Conservation (phyloP, 2,113 vertebrate species). For the Cyprinodon brontotheroides region DNA sequence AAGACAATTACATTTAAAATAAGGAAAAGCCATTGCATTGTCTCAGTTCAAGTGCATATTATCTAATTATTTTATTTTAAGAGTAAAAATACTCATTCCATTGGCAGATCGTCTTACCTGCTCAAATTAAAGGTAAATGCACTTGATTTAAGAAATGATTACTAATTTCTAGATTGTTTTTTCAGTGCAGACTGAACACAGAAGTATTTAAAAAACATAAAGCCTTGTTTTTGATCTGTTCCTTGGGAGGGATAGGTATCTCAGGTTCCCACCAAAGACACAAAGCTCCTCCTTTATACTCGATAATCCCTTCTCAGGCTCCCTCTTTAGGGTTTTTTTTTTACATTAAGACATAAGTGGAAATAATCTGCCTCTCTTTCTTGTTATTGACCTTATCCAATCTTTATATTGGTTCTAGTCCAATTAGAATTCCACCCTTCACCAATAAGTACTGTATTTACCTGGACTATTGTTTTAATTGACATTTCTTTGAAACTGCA, state of each 20-base stretch:
- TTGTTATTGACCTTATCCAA: constrained; percentile 12
- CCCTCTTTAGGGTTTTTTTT: not conserved
- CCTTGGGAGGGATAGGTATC: not conserved
- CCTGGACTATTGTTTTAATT: not conserved
- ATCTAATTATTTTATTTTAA: too few species aligned
- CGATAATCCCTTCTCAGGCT: constrained; percentile 17
- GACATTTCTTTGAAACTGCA: not conserved
- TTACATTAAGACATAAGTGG: constrained; percentile 30
- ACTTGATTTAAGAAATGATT: too few species aligned
- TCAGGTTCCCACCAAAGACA: constrained; percentile 36
- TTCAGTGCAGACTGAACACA: not conserved
- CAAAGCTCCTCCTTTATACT: not conserved
- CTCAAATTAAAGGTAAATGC: too few species aligned
- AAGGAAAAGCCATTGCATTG: too few species aligned
- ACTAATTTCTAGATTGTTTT: too few species aligned
- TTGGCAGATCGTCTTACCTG: too few species aligned
- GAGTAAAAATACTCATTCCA: too few species aligned
- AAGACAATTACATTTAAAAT: too few species aligned
- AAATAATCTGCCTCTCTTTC: constrained; percentile 3
- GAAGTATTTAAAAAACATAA: not conserved
- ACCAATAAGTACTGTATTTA: not conserved
- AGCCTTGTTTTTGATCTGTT: not conserved
- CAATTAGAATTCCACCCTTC: not conserved
- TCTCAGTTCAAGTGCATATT: too few species aligned
- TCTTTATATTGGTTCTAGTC: not conserved